Percentiles rank a stretch among this genome's conserved stretches.
phyloP scores from a whole-genome alignment of 2,797 vertebrate species.

The Megalops cyprinoides region DNA sequence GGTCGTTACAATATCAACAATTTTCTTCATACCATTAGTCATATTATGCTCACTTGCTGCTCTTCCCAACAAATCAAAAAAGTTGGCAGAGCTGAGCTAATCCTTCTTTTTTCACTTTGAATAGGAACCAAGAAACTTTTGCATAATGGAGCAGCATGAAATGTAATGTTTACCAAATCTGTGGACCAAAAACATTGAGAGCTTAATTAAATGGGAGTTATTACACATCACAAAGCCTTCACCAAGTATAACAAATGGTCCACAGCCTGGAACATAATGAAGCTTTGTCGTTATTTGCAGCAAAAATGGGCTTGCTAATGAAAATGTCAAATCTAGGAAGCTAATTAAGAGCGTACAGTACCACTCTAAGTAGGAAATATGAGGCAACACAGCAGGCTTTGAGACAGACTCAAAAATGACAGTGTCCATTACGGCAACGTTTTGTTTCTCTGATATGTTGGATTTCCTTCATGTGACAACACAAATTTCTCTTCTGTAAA shows the following conservation, averaged over 20 bases:
- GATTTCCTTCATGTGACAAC: background rate
- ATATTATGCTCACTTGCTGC: background rate
- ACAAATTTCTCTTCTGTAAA: too few species aligned
- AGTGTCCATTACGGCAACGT: conserved; percentile 3
- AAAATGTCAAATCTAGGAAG: conserved; percentile 50
- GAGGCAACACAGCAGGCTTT: conserved; percentile 30
- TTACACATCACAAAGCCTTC: conserved; percentile 44
- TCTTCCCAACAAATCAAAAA: conserved; percentile 8
- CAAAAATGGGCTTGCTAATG: conserved; percentile 41
- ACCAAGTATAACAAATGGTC: conserved; percentile 47
- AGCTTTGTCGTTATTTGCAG: conserved; percentile 44
- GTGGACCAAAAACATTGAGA: conserved; percentile 34
- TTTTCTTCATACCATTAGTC: background rate
- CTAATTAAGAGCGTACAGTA: conserved; percentile 39
- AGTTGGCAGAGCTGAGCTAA: conserved; percentile 10
- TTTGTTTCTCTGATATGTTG: conserved; percentile 20
- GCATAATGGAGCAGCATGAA: conserved; percentile 5
- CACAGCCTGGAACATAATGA: conserved; percentile 44
- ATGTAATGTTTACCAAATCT: conserved; percentile 35
- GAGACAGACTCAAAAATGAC: background rate
- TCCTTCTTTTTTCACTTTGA: conserved; percentile 5
- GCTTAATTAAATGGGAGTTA: conserved; percentile 50
- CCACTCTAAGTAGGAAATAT: conserved; percentile 20
- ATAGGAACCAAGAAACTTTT: background rate
- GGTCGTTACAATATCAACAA: background rate